Evolutionary conservation across 2,797 vertebrate genomes (phyloP).

Genomic region (Catamblyrhynchus diadema): DNA sequence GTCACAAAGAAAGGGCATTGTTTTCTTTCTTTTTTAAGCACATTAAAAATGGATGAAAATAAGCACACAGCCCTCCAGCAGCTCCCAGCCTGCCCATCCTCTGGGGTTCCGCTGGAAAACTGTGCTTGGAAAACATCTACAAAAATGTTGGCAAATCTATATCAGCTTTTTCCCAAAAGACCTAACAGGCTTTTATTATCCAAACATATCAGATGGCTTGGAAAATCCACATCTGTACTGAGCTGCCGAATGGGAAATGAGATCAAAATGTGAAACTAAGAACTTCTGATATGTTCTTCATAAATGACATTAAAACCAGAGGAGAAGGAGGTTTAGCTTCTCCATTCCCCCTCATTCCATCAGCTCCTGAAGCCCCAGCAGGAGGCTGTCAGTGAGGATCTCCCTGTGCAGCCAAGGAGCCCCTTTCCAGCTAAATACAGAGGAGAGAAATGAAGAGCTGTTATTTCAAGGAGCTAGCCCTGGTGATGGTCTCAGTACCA

Average conservation of each 20-base stretch:
- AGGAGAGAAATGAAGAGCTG: background rate
- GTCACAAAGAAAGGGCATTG: background rate
- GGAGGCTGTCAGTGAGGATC: background rate
- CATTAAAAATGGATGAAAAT: slow-evolving; percentile 36
- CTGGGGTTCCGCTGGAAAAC: slow-evolving; percentile 32
- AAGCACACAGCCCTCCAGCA: slow-evolving; percentile 12
- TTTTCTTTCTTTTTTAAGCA: background rate
- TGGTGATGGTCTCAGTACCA: background rate
- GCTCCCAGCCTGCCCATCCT: slow-evolving; percentile 25
- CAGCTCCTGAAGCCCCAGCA: background rate
- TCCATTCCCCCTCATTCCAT: fast-evolving
- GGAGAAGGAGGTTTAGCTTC: background rate
- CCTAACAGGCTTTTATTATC: slow-evolving; percentile 31
- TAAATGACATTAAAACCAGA: background rate
- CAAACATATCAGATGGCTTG: slow-evolving; percentile 50
- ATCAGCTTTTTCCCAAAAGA: slow-evolving; percentile 44
- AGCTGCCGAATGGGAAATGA: slow-evolving; percentile 2
- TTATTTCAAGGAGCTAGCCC: background rate
- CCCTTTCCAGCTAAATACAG: background rate
- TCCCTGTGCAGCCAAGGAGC: fast-evolving
- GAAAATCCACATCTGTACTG: slow-evolving; percentile 55
- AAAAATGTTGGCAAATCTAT: slow-evolving; percentile 48
- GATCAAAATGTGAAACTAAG: slow-evolving; percentile 40
- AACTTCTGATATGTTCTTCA: background rate
- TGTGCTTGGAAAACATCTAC: slow-evolving; percentile 51